Evolutionary conservation across 2,888 invertebrate genomes (phyloP).

Genomic region (Parnassius apollo): DNA sequence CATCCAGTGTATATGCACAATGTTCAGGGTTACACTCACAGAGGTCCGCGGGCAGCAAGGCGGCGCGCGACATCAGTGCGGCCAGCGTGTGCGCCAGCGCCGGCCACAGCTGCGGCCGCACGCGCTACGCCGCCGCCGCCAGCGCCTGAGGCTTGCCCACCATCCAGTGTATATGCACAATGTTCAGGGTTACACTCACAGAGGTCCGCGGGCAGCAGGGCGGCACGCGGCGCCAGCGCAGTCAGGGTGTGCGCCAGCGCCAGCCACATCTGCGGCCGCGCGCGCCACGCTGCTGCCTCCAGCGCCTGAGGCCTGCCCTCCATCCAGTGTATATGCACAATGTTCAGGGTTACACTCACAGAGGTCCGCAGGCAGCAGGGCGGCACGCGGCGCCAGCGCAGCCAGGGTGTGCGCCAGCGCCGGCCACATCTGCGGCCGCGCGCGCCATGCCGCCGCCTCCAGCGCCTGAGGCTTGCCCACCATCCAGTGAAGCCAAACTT

Average conservation of each 20-base stretch:
- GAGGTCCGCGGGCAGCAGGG: constrained; percentile 50
- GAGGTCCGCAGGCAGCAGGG: constrained; percentile 50
- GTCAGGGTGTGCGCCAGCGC: constrained; percentile 89
- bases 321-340: constrained; percentile 78
- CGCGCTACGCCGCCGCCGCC: constrained; percentile 76
- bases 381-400: constrained; percentile 81
- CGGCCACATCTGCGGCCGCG: constrained; percentile 87
- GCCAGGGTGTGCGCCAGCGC: constrained; percentile 89
- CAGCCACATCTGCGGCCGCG: constrained; percentile 87
- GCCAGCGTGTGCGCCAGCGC: constrained; percentile 89
- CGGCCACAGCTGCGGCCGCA: constrained; percentile 87
- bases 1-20: constrained; percentile 83
- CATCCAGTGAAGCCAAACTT: constrained; percentile 89
- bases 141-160: constrained; percentile 78
- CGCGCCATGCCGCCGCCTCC: constrained; percentile 76
- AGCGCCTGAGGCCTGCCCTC: constrained; percentile 78
- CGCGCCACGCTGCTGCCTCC: constrained; percentile 76
- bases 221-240: constrained; percentile 81
- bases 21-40: constrained; percentile 58
- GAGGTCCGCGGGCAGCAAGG: constrained; percentile 50
- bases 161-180: constrained; percentile 83
- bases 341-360: constrained; percentile 58
- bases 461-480: constrained; percentile 78
- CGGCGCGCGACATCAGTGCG: constrained; percentile 81
- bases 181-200: constrained; percentile 58